Evolutionary conservation across 2,888 invertebrate species (phyloP).

Genomic region (Nasonovia ribisnigri): DNA sequence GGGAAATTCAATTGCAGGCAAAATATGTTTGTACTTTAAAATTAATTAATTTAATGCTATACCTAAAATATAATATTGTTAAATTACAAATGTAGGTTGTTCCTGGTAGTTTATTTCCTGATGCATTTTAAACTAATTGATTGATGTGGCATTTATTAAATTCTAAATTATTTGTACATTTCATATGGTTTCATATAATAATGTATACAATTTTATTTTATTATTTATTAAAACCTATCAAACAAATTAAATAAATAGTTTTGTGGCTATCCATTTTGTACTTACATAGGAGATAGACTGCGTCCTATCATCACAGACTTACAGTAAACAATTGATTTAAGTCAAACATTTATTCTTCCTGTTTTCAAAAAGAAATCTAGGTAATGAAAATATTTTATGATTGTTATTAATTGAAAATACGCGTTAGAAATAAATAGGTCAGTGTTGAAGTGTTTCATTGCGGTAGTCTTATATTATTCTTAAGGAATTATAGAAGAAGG

Average conservation of each 20-base stretch:
- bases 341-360: background rate
- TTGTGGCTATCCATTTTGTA: background rate
- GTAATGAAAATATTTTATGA: background rate
- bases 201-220: background rate
- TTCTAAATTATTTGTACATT: background rate
- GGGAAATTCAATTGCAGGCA: background rate
- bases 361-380: background rate
- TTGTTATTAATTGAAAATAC: slow-evolving; percentile 20
- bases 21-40: background rate
- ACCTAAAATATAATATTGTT: background rate
- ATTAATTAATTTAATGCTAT: background rate
- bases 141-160: background rate
- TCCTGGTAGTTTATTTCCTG: background rate
- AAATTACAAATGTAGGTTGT: background rate
- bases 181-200: background rate
- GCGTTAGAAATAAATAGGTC: background rate
- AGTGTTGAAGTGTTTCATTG: slow-evolving; percentile 2
- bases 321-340: background rate
- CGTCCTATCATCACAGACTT: background rate
- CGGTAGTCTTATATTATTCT: background rate
- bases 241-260: background rate
- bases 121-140: background rate
- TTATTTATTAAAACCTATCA: background rate
- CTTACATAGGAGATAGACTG: background rate
- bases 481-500: background rate